Base-by-base conservation (phyloP, 2,888 invertebrate genomes). In the Cryptophagus acutangulus region DNA sequence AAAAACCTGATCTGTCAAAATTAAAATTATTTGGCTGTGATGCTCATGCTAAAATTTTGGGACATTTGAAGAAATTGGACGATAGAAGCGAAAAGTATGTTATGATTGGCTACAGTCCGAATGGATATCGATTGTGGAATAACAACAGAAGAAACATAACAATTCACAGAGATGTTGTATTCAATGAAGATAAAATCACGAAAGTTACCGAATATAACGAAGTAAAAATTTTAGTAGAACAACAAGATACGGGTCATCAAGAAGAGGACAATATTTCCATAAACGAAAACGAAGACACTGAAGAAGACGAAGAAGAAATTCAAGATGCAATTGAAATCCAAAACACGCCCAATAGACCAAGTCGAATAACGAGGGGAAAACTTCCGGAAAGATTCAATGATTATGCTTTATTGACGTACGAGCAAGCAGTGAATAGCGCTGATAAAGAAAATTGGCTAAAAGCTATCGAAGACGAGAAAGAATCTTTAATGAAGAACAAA, bases 1-100 rank as follows among this genome's bases (percentile, higher is more conserved):
- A 38, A 36, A 59, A 49, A 49, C 56, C 61, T 10, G 40, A 61
- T 38, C 34, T 61, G 13, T 51, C 50, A 26, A 46, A 46, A 20
- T 15, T 65, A 16, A 46, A 53, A 49, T 41, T 58, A 1, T 65
- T 64, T 54, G 62, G 62, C 6, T 41, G 45, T 29, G 34, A 30
- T 31, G 57, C 54, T 3, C 52, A 57, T 48, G 51, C 50, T 8
- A 57, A 63, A 46, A 34, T 43, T 2, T 18, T 58, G 5, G 48
- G 45, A 17, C 39, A 52, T 5, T 9, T 50, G n/a, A 52, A 48
- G 36, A 61, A 62, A 48, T 36, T 62, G 8, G 55, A 64, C 33
- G 12, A 39, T 14, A 45, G 59, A 44, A 55, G 48, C 35, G 47
- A 52, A 36, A 52, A 55, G 26, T 46, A 36, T n/a, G 45, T 45